phyloP scores from a whole-genome alignment of 2,888 invertebrate species.

The Machimus rusticus region DNA sequence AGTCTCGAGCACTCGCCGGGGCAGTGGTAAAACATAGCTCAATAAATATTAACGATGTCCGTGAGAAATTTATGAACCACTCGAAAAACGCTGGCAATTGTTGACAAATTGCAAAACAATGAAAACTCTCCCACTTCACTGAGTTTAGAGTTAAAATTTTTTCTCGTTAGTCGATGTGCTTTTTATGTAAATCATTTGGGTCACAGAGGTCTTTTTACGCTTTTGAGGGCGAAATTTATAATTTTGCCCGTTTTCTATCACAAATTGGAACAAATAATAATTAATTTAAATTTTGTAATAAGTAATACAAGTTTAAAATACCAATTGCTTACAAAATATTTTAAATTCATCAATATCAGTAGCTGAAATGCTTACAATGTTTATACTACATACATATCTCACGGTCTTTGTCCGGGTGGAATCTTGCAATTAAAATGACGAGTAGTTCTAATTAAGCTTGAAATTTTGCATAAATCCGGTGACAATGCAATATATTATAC shows the following conservation, averaged over 20 bases:
- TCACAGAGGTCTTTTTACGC: neutral
- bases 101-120: neutral
- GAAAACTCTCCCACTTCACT: neutral
- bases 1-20: neutral
- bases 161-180: neutral
- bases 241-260: neutral
- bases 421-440: no score
- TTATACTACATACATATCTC: no score
- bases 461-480: no score
- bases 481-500: no score
- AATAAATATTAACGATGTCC: neutral
- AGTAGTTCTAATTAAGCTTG: no score
- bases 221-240: neutral
- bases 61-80: neutral
- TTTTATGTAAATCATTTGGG: neutral
- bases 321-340: no score
- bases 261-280: neutral
- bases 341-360: no score
- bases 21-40: neutral
- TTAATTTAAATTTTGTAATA: neutral
- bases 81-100: neutral
- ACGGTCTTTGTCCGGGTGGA: no score
- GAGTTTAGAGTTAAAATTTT: neutral
- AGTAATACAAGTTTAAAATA: no score
- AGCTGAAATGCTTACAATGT: no score